phyloP scores from a whole-genome alignment of 2,797 vertebrate genomes.

The Xyrichtys novacula region DNA sequence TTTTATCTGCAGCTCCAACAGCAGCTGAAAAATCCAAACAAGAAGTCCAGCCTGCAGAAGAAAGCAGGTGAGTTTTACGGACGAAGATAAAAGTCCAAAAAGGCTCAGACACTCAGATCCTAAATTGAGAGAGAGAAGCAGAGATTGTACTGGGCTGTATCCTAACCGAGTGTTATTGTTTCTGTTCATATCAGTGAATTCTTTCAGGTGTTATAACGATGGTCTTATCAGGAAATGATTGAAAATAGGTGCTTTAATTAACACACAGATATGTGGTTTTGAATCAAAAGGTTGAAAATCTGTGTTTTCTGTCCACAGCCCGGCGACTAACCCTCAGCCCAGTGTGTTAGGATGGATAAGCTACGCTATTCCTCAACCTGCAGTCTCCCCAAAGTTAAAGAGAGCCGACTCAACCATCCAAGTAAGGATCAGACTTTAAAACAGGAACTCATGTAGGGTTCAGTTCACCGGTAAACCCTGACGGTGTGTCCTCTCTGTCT shows the following conservation, averaged over 20 bases:
- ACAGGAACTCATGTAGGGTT: too few relatives aligned
- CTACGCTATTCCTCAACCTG: slow-evolving; percentile 77
- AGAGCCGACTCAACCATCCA: slow-evolving; percentile 21
- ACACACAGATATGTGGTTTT: too few relatives aligned
- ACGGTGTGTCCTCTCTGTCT: neutral
- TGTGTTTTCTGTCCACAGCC: slow-evolving; percentile 39
- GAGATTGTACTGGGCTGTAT: too few relatives aligned
- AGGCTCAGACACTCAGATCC: too few relatives aligned
- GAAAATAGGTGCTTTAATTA: too few relatives aligned
- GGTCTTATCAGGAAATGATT: too few relatives aligned
- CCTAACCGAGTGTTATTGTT: too few relatives aligned
- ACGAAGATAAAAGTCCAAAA: too few relatives aligned
- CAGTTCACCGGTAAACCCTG: neutral
- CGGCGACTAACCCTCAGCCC: slow-evolving; percentile 30
- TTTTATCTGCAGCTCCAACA: slow-evolving; percentile 37
- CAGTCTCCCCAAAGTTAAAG: slow-evolving; percentile 18
- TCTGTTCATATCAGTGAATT: too few relatives aligned
- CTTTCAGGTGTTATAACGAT: too few relatives aligned
- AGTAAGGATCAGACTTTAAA: slow-evolving; percentile 31
- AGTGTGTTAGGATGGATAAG: slow-evolving; percentile 78
- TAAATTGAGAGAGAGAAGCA: too few relatives aligned
- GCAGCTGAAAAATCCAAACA: slow-evolving; percentile 21
- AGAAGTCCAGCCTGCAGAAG: slow-evolving; percentile 1
- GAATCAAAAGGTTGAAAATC: neutral
- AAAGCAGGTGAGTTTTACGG: slow-evolving; percentile 63